Conservation (phyloP, 1,140 invertebrate species). For the Bombus fervidus region DNA sequence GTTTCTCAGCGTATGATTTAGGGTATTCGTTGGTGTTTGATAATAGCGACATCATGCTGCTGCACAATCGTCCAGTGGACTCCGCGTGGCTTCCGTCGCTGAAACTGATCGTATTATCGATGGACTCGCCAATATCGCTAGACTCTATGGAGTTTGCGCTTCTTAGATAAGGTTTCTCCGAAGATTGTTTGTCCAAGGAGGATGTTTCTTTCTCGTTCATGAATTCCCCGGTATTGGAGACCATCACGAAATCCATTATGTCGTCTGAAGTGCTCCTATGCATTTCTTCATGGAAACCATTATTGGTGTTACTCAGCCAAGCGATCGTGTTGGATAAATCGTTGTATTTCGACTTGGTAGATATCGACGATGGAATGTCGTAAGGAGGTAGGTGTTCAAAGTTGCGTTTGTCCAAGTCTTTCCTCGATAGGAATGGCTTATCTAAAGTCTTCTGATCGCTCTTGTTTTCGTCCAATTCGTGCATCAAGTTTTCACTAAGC, state of each 20-base stretch:
- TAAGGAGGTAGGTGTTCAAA: constrained; percentile 2
- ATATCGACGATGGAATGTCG: background rate
- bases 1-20: constrained; percentile 70
- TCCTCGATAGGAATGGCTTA: constrained; percentile 17
- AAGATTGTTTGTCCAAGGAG: constrained; percentile 38
- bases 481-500: constrained; percentile 87
- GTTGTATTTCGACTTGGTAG: constrained; percentile 23
- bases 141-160: constrained; percentile 83
- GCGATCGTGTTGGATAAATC: constrained; percentile 63
- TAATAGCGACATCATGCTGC: constrained; percentile 85
- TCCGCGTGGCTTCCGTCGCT: constrained; percentile 72
- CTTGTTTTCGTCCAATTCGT: constrained; percentile 72
- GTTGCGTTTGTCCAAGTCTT: background rate
- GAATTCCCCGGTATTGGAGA: constrained; percentile 68
- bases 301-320: constrained; percentile 57
- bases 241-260: constrained; percentile 73
- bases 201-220: constrained; percentile 65
- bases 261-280: constrained; percentile 72
- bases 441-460: constrained; percentile 51
- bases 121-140: constrained; percentile 84
- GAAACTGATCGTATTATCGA: constrained; percentile 82
- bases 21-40: constrained; percentile 81
- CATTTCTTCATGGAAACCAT: constrained; percentile 29
- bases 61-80: constrained; percentile 79
- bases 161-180: constrained; percentile 68